Base-by-base conservation (phyloP, 2,888 invertebrate genomes). In the Zygothrica quintamaculata region DNA sequence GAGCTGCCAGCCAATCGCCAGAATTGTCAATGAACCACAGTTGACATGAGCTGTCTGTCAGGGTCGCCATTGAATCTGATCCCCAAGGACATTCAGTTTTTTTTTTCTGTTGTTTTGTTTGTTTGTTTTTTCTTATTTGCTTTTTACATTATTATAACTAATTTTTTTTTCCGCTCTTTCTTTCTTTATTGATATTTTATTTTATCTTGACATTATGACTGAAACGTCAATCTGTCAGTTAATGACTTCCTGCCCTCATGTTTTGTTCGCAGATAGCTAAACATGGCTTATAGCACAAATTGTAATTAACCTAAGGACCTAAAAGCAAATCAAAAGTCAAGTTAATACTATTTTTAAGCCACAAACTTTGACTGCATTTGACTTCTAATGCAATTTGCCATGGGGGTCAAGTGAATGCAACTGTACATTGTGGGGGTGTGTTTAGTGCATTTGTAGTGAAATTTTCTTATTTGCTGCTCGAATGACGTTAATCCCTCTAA, bases 401-500 rank as follows among this genome's bases (percentile, higher is more conserved):
- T 29, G 55, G 36, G 50, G 55, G 53, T 62, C 69, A 64, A 69
- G 22, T 40, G 61, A 34, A 18, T 16, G 51, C 34, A 7, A 31
- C 33, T 48, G 11, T 13, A 13, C 25, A 8, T 5, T 5, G n/a
- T 29, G 29, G 1, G 29, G 29, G 29, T 29, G 29, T 29, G 29
- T 2, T n/a, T n/a, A n/a, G 13, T 29, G 15, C 4, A 11, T 29
- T 12, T 13, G 18, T 26, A 65, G 46, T 43, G 60, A 70, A 82
- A 75, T 84, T 79, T 84, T 84, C 78, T 73, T 84, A 79, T 79
- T 79, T 79, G 67, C 78, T 70, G 84, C 76, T 65, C 59, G 67
- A 84, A 69, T 68, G 69, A 79, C 64, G 73, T 72, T 75, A 67
- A 79, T 78, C 75, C 66, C 58, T 62, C 80, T 60, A 48, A 66